These are phyloP conservation scores for Harpagifer antarcticus DNA, from an alignment of 2,797 vertebrate genomes.

Conservation along the genomic window DNA sequence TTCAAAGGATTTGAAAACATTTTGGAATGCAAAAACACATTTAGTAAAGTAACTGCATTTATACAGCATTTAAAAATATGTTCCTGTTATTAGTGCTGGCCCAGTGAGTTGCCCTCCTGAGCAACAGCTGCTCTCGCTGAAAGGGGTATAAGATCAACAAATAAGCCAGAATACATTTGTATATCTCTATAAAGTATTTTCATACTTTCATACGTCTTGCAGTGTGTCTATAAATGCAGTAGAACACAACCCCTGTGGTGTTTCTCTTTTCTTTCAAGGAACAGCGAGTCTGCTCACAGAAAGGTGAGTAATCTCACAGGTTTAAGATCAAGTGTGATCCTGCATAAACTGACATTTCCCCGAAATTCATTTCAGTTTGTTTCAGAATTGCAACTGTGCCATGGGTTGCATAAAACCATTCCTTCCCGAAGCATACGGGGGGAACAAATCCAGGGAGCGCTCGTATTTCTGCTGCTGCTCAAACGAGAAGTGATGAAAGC, in stretches of 20 bases:
- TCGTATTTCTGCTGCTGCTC: conserved; percentile 48
- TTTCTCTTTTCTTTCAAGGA: conserved; percentile 13
- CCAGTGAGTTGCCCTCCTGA: not conserved
- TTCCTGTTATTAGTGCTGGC: not conserved
- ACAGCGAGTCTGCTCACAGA: conserved; percentile 25
- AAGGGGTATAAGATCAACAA: not conserved
- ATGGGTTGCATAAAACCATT: conserved; percentile 30
- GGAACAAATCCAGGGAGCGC: conserved; percentile 37
- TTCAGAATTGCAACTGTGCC: conserved; percentile 29
- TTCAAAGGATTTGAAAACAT: not conserved
- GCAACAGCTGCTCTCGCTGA: not conserved
- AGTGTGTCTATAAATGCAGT: not conserved
- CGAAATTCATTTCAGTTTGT: conserved; percentile 36
- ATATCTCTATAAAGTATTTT: not conserved
- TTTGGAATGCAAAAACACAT: not conserved
- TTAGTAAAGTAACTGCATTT: not conserved
- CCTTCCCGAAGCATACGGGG: conserved; percentile 33
- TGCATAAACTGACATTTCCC: conserved; percentile 45
- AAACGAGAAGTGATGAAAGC: conserved; percentile 58
- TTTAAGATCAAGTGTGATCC: conserved; percentile 46
- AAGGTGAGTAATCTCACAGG: conserved; percentile 40
- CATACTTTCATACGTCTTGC: not conserved
- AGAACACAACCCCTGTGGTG: conserved; percentile 4
- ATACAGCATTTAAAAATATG: not conserved
- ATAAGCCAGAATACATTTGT: no score